A percentile compares a stretch with the other conserved stretches of the same genome.
phyloP scores from a whole-genome alignment of 2,113 vertebrate species.

The Mirounga angustirostris region DNA sequence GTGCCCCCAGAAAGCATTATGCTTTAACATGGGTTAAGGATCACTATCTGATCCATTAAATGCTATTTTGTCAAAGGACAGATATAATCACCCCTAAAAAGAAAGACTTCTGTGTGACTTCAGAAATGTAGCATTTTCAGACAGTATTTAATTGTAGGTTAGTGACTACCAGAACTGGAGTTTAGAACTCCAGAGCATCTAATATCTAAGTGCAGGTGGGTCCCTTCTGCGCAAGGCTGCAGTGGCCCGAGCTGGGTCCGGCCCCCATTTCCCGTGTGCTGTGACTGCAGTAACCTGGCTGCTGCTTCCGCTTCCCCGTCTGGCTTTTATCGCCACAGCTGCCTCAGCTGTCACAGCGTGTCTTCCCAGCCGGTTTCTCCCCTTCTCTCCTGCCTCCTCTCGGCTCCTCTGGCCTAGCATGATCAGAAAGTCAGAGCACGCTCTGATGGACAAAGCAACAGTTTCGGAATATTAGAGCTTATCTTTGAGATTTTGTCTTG shows the following conservation, averaged over 20 bases:
- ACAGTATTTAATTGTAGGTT: neutral
- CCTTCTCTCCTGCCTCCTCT: neutral
- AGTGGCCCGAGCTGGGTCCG: neutral
- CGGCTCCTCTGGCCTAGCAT: neutral
- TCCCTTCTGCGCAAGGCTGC: neutral
- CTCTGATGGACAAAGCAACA: neutral
- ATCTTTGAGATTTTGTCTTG: conserved; percentile 9
- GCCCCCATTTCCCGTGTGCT: neutral
- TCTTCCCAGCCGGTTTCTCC: neutral
- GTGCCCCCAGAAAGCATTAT: neutral
- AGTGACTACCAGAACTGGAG: neutral
- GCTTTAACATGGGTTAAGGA: neutral
- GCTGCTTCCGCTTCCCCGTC: neutral
- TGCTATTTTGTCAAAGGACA: neutral
- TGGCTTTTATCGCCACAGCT: neutral
- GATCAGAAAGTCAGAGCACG: neutral
- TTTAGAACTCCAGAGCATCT: neutral
- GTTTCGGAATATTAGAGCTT: neutral
- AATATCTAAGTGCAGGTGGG: neutral
- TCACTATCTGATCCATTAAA: neutral
- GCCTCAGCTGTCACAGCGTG: neutral
- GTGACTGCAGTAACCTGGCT: neutral
- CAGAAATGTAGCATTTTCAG: neutral
- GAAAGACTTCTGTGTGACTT: neutral
- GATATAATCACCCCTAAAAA: neutral